Base-by-base conservation (phyloP, 2,888 invertebrate species). In the Lasioglossum marginatum region DNA sequence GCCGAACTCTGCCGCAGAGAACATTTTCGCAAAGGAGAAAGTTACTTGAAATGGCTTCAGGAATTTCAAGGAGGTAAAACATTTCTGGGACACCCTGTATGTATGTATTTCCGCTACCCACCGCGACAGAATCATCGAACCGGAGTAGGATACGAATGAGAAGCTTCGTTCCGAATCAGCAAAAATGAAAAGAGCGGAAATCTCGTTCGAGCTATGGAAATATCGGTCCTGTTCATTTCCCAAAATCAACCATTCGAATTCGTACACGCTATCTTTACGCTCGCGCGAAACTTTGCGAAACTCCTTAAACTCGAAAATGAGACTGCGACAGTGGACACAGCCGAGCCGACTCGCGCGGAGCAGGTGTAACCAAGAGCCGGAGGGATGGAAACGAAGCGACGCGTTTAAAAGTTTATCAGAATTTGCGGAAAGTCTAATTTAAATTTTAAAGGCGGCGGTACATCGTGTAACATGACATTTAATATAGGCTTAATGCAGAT, bases 161-260 rank as follows among this genome's bases (percentile, higher is more conserved):
- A 3, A 43, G 31, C 60, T 14, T 60, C 12, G 31, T 43, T 23
- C 60, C 12, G 48, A 34, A 48, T 68, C 66, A 48, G 77, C 48
- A 34, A n/a, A 77, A 77, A 34, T n/a, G 66, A 34, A n/a, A 66
- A 76, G 76, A 63, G 45, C 4, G 23, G 66, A 37, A 77, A 34
- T 77, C 66, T 77, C n/a, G 19, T 66, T n/a, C 34, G 14, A n/a
- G 34, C 14, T 23, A 10, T 77, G 77, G 48, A 48, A 68, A 77
- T 77, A 77, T 77, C 48, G 34, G 48, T 77, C 34, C 48, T 77
- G 34, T 37, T 68, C 68, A 34, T 37, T 77, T 14, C 23, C 37
- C 37, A n/a, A 77, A 77, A 63, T 77, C 45, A 77, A 68, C 68
- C n/a, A 52, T 77, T 77, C 48, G 48, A 52, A 77, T 77, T 77